Evolutionary conservation across 2,888 invertebrate genomes (phyloP), one percentile per base, ranked within the genome.

Genomic region (Neocrepidodera transversa): DNA sequence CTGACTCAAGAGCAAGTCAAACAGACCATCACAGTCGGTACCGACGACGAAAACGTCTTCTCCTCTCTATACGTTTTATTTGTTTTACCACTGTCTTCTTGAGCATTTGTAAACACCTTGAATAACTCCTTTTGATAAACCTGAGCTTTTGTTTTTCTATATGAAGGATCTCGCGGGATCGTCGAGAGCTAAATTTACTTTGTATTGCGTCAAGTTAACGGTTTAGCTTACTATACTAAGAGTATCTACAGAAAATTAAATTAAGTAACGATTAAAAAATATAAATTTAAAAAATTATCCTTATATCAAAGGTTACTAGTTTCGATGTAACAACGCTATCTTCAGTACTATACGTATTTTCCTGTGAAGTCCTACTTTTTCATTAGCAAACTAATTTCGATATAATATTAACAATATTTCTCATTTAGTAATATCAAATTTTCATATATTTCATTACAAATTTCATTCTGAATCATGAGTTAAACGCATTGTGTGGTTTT

Each of bases 61-160:
- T 52, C 16, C 17, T 35, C 28, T 28, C 11, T 13, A 5, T 1
- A 6, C 11, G 14, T 55, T 62, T 51, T 58, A 58, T 59, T 59
- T 59, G 59, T 59, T 48, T 36, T 52, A 40, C 26, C 16, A 23
- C 30, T 16, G 8, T 35, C 23, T 32, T 53, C 45, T 11, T 43
- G 10, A 50, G 50, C 54, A 50, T 54, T 54, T 58, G 61, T 58
- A 57, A 61, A 61, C 54, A 60, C 56, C 60, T 60, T 35, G 14
- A 47, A 58, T 35, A 7, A 50, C 45, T 32, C 51, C 57, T 40
- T 14, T 7, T 26, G 42, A 23, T 32, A 49, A 48, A 36, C 42
- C 13, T 7, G 6, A 10, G 13, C 6, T 30, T 40, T 40, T 57
- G 32, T 40, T 50, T 49, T 42, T 57, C 28, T 14, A 30, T 32